Conservation (phyloP, 1,140 invertebrate species). For the Notospermus geniculatus region DNA sequence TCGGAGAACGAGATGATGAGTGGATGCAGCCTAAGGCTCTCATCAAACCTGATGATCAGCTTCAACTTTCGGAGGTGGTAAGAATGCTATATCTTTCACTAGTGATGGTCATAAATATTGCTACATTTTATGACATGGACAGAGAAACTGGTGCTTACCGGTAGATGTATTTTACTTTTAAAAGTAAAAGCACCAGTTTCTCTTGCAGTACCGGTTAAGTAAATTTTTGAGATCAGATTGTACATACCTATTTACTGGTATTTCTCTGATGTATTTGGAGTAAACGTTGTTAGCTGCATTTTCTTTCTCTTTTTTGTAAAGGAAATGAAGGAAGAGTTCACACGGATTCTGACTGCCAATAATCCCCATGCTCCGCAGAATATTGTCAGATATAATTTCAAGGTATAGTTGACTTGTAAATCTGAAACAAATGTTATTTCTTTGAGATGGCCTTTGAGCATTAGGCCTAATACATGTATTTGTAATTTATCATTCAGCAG, state of each 20-base stretch:
- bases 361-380: conserved; percentile 68
- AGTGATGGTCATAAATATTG: no score
- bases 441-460: no score
- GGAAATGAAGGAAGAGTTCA: conserved; percentile 82
- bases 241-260: neutral
- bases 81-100: no score
- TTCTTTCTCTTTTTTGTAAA: conserved; percentile 45
- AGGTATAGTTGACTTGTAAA: no score
- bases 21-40: conserved; percentile 51
- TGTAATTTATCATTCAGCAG: no score
- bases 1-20: conserved; percentile 49
- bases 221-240: neutral
- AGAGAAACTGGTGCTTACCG: no score
- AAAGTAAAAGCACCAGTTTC: neutral
- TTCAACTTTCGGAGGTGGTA: conserved; percentile 52
- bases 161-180: no score
- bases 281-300: conserved; percentile 22
- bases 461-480: no score
- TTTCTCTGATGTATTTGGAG: no score
- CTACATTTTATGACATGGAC: no score
- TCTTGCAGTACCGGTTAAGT: neutral
- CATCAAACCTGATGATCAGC: conserved; percentile 56
- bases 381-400: conserved; percentile 56
- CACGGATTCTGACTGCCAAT: conserved; percentile 68
- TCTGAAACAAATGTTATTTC: no score